Evolutionary conservation across 92 coral and sea anemone genomes (phyloP).

Genomic region (Actinernus sp.): DNA sequence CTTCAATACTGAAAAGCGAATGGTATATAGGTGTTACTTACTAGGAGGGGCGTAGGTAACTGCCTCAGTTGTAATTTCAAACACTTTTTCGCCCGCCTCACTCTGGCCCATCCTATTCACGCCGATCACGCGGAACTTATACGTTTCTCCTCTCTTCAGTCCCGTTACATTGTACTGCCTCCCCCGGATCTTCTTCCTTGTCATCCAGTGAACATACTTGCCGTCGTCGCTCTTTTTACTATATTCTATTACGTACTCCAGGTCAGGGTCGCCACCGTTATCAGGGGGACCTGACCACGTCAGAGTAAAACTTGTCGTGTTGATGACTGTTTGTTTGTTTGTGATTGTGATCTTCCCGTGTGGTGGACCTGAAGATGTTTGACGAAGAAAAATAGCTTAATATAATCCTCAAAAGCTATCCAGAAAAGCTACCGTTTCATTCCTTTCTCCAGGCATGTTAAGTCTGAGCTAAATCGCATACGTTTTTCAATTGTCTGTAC

Average conservation of each 20-base stretch:
- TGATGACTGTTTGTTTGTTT: conserved; percentile 61
- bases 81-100: conserved; percentile 76
- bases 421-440: too few relatives aligned
- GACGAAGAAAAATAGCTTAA: too few relatives aligned
- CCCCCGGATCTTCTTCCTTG: conserved; percentile 52
- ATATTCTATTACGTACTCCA: conserved; percentile 73
- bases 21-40: too few relatives aligned
- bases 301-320: conserved; percentile 65
- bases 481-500: too few relatives aligned
- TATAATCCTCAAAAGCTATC: too few relatives aligned
- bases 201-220: conserved; percentile 65
- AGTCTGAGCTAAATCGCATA: too few relatives aligned
- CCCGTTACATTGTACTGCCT: conserved; percentile 65
- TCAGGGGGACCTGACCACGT: conserved; percentile 79
- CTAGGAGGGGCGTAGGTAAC: conserved; percentile 11
- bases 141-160: conserved; percentile 53
- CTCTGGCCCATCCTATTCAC: conserved; percentile 72
- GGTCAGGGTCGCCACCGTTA: conserved; percentile 75
- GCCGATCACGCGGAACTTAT: conserved; percentile 70
- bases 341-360: conserved; percentile 68
- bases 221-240: conserved; percentile 61
- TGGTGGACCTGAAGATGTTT: conserved; percentile 73
- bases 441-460: too few relatives aligned
- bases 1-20: too few relatives aligned
- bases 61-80: conserved; percentile 34